Conservation (phyloP, 1,140 invertebrate genomes). For the Heliconius melpomene region DNA sequence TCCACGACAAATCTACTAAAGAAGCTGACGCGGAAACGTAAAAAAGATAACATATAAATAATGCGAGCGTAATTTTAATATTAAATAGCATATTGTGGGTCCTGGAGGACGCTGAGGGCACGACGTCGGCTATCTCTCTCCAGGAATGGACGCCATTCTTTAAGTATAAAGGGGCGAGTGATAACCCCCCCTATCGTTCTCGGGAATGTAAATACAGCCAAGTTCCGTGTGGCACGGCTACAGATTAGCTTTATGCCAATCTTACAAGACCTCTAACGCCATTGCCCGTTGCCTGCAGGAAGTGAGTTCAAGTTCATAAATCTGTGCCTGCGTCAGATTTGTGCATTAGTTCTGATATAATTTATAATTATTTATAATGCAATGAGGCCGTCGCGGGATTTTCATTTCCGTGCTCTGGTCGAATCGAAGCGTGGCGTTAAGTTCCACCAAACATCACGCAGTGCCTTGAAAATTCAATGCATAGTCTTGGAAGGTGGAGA, state of each 20-base stretch:
- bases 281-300: background rate
- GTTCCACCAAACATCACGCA: too few relatives aligned
- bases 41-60: slow-evolving; percentile 37
- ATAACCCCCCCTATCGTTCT: slow-evolving; percentile 36
- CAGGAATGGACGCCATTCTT: slow-evolving; percentile 28
- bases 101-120: background rate
- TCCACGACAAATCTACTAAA: background rate
- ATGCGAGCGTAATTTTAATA: slow-evolving; percentile 39
- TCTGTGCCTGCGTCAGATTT: background rate
- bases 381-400: too few relatives aligned
- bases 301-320: background rate
- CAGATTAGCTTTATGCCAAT: slow-evolving; percentile 29
- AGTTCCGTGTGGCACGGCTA: slow-evolving; percentile 33
- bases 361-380: too few relatives aligned
- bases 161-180: slow-evolving; percentile 20
- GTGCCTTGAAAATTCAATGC: too few relatives aligned
- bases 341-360: background rate
- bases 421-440: too few relatives aligned
- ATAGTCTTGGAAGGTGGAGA: too few relatives aligned
- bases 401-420: too few relatives aligned
- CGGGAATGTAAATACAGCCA: slow-evolving; percentile 37
- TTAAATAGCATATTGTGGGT: slow-evolving; percentile 32
- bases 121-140: slow-evolving; percentile 24
- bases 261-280: background rate
- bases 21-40: slow-evolving; percentile 25